Evolutionary conservation across 2,797 vertebrate species (phyloP).

Genomic region (Gallinago nigripennis): DNA sequence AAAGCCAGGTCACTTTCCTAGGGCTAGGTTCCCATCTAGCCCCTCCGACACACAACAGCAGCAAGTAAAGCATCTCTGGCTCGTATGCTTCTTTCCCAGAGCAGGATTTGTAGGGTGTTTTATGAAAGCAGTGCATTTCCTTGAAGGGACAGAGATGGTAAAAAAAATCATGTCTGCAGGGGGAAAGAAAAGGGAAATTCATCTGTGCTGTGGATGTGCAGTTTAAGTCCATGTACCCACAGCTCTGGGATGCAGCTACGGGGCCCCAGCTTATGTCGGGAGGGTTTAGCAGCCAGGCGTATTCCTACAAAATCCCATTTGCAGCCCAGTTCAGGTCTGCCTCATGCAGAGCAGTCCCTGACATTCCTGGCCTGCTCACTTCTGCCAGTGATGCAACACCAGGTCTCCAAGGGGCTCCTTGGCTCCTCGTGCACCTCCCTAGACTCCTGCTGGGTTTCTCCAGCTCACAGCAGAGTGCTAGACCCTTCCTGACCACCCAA

Average conservation of each 20-base stretch:
- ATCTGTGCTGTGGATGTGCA: background rate
- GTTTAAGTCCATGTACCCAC: background rate
- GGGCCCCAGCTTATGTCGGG: too few relatives aligned
- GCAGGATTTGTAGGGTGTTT: background rate
- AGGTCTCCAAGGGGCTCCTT: background rate
- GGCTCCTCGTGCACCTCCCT: background rate
- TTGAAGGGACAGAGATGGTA: background rate
- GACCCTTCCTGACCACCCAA: background rate
- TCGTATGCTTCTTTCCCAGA: background rate
- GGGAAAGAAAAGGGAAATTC: background rate
- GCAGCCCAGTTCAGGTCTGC: background rate
- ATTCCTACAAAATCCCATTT: background rate
- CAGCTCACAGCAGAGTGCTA: background rate
- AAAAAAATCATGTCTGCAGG: background rate
- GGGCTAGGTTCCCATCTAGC: background rate
- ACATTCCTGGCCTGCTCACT: background rate
- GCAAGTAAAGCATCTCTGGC: background rate
- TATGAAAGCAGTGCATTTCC: background rate
- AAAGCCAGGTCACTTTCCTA: background rate
- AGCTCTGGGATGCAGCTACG: background rate
- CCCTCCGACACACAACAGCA: background rate
- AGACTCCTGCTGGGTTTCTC: background rate
- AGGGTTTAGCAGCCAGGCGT: background rate
- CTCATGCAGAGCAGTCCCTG: background rate
- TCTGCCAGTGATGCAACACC: background rate